Conservation (phyloP, 2,888 invertebrate genomes). For the Toxonevra muliebris region DNA sequence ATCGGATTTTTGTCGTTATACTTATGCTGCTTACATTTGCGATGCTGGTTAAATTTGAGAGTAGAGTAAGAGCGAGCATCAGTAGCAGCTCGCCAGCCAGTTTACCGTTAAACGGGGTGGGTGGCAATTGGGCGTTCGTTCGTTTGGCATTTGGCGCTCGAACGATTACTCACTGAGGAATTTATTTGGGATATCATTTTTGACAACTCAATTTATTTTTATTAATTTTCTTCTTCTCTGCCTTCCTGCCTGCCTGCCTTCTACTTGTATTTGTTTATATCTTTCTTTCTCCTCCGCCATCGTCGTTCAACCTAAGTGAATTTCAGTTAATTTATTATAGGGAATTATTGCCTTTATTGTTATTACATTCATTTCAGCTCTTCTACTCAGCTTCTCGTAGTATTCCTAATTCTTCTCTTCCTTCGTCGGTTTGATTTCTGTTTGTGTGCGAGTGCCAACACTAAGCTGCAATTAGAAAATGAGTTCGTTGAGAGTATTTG, state of each 20-base stretch:
- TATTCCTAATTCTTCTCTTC: slow-evolving; percentile 34
- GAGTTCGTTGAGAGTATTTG: slow-evolving; percentile 43
- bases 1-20: slow-evolving; percentile 59
- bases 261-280: no score
- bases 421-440: slow-evolving; percentile 21
- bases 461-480: slow-evolving; percentile 59
- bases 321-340: slow-evolving; percentile 63
- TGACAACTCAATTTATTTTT: slow-evolving; percentile 66
- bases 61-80: no score
- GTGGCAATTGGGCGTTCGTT: slow-evolving; percentile 31
- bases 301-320: slow-evolving; percentile 52
- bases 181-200: slow-evolving; percentile 66
- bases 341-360: slow-evolving; percentile 59
- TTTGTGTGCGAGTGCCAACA: slow-evolving; percentile 47
- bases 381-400: slow-evolving; percentile 3
- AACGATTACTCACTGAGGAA: slow-evolving; percentile 65
- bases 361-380: slow-evolving; percentile 29
- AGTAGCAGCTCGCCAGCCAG: neutral
- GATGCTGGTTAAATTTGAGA: neutral
- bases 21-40: slow-evolving; percentile 21
- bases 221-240: slow-evolving; percentile 63
- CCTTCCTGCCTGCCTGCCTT: neutral
- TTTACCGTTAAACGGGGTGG: slow-evolving; percentile 15
- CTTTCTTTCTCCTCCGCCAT: slow-evolving; percentile 14
- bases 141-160: slow-evolving; percentile 43